Evolutionary conservation across 2,888 invertebrate species (phyloP).

Genomic region (Podabrus alpinus): DNA sequence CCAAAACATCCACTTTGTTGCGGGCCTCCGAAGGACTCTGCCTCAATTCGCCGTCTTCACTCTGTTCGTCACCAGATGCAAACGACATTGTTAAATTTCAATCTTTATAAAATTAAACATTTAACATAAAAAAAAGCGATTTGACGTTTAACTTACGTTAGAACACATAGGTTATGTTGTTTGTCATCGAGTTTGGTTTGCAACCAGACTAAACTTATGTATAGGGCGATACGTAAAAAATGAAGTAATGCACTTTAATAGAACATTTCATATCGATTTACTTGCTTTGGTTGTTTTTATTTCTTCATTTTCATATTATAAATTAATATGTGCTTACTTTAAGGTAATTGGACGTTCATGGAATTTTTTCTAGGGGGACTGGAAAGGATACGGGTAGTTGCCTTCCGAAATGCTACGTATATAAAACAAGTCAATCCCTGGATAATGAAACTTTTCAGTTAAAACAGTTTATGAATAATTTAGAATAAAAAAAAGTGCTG

Average conservation of each 20-base stretch:
- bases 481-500: background rate
- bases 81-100: constrained; percentile 45
- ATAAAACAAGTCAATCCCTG: background rate
- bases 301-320: no score
- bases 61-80: constrained; percentile 69
- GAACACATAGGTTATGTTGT: background rate
- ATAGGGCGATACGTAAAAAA: background rate
- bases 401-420: no score
- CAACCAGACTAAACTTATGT: background rate
- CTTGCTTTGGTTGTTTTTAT: no score
- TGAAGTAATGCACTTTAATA: no score
- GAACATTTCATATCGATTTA: no score
- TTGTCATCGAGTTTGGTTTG: background rate
- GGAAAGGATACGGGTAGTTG: no score
- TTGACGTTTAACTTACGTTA: background rate
- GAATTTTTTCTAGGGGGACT: no score
- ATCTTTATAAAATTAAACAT: background rate
- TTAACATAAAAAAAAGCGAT: background rate
- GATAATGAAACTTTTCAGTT: background rate
- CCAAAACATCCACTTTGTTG: constrained; percentile 44
- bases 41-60: constrained; percentile 84
- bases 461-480: background rate
- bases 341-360: no score
- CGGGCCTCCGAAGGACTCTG: constrained; percentile 65
- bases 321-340: no score